Base-by-base conservation (phyloP, 2,888 invertebrate species). In the Phortica magna region DNA sequence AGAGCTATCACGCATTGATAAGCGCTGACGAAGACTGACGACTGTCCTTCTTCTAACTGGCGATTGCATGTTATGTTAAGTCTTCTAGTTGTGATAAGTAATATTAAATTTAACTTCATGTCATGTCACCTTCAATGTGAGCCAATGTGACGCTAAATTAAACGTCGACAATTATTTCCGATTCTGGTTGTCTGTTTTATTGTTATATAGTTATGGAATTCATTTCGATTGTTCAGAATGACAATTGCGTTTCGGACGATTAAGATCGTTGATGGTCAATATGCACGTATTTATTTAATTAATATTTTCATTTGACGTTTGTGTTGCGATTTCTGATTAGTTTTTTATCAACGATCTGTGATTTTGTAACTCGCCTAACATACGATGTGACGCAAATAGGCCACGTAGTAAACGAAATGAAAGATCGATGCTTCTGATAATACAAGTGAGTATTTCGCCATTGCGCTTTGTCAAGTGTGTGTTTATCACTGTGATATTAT, bases 211-310 rank as follows among this genome's bases (percentile, higher is more conserved):
- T 61, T n/a, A 67, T 41, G 5, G 19, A 22, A 31, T 31, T 31
- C 31, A 31, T 31, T 31, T 31, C 31, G 31, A 31, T 31, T 31
- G 31, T 4, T 31, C 3, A 64, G 31, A 4, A 31, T 64, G 64
- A 19, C 64, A 22, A 31, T 64, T 10, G 39, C 22, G 9, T 31
- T 64, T 64, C 7, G 22, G 14, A 7, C 64, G 68, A 70, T 59
- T 78, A 79, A 79, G 76, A 77, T 83, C 79, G 81, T 78, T 80
- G 7, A 14, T 71, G 42, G 57, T 67, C 72, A 61, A 77, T 71
- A 65, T 75, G 79, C 7, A 31, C 72, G 73, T 74, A 80, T 78
- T 85, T 83, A 88, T 88, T 86, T 88, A 86, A 86, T 86, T 88
- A 86, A 86, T 88, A 87, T 83, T 82, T 67, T 42, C 67, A 67